Evolutionary conservation across 2,113 vertebrate species (phyloP).

Genomic region (Anser cygnoides): DNA sequence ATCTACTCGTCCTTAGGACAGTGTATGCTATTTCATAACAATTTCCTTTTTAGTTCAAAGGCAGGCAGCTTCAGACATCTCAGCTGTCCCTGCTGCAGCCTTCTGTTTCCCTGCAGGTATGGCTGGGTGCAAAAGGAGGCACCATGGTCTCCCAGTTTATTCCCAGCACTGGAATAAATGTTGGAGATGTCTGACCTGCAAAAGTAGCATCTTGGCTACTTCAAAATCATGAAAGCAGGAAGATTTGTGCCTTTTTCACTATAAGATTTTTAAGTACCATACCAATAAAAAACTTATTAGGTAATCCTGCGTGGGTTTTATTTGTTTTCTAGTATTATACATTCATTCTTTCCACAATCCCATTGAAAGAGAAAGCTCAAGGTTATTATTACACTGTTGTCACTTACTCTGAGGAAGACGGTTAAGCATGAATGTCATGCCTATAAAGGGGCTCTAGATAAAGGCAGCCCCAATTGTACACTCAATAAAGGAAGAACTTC

Average conservation of each 20-base stretch:
- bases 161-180: rapidly evolving
- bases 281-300: neutral
- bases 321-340: neutral
- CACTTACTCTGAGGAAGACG: neutral
- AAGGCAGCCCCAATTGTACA: neutral
- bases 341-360: neutral
- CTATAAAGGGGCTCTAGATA: neutral
- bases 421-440: neutral
- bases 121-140: neutral
- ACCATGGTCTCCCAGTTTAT: neutral
- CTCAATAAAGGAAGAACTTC: neutral
- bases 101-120: neutral
- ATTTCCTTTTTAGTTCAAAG: rapidly evolving
- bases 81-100: neutral
- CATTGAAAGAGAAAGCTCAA: neutral
- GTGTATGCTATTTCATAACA: rapidly evolving
- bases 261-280: neutral
- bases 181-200: neutral
- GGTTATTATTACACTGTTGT: neutral
- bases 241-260: neutral
- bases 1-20: neutral
- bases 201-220: neutral
- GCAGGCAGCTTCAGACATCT: neutral
- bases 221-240: neutral
- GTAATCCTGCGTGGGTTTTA: neutral